Evolutionary conservation across 2,888 invertebrate species (phyloP), one percentile per base, ranked within the genome.

Genomic region (Meganola albula): DNA sequence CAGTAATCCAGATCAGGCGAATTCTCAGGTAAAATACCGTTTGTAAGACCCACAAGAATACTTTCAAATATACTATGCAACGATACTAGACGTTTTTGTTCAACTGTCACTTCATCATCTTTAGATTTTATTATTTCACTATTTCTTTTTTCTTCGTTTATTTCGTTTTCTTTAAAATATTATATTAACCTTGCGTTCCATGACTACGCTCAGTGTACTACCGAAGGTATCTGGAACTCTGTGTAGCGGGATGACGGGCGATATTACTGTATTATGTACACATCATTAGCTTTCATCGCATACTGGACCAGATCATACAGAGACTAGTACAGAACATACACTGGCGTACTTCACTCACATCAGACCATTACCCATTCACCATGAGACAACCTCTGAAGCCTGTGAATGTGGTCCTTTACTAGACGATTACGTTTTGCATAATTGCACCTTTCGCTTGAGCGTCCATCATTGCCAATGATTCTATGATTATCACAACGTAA

Each of bases 1-100:
- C 87, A 87, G 86, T 85, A 87, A 89, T 89, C 89, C 89, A 89
- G 90, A 90, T 88, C 90, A 90, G 89, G 89, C 89, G 89, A 84
- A 76, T 77, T 86, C 89, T 88, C 90, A 90, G 90, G 90, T 90
- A 90, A 90, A 75, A 73, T 78, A 75, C 77, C 75, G 73, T 82
- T 79, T 79, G 69, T 83, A 80, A 73, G 82, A 79, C 79, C 84
- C 84, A 80, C 84, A 73, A 77, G 57, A 74, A 75, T 77, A 83
- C 77, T 68, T 78, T 80, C 82, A 73, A 67, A 74, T 72, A 75
- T 74, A 80, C 80, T 82, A 74, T 82, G 83, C 84, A 82, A 82
- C 70, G 71, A 75, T 74, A 74, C 70, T 82, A 83, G 79, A 68
- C 75, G 66, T 79, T 76, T 74, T 73, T 74, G 70, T 74, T 83